Conservation (phyloP, 2,113 vertebrate genomes). For the Tretioscincus oriximinensis region DNA sequence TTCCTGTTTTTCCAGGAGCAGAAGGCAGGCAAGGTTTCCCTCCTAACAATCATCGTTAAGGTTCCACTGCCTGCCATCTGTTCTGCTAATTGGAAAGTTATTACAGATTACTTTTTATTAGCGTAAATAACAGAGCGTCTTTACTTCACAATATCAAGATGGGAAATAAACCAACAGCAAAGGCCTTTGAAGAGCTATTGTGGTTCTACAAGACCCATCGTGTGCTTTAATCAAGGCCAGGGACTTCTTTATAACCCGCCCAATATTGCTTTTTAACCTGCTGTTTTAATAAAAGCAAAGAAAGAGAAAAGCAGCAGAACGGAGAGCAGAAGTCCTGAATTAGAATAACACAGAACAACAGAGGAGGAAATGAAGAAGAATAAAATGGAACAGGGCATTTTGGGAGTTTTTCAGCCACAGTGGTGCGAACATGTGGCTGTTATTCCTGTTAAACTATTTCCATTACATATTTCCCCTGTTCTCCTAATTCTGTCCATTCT, state of each 20-base stretch:
- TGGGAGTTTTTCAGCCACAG: no score
- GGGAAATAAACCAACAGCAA: constrained; percentile 71
- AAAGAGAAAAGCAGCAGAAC: no score
- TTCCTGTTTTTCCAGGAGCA: background rate
- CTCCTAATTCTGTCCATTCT: no score
- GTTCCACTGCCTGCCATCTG: constrained; percentile 65
- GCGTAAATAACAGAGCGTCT: constrained; percentile 72
- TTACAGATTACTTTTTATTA: constrained; percentile 71
- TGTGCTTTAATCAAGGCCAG: constrained; percentile 56
- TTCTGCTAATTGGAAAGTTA: constrained; percentile 61
- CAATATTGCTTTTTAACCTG: background rate
- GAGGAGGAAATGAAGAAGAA: background rate
- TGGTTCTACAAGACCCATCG: constrained; percentile 62
- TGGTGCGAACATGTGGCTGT: no score
- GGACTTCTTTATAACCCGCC: constrained; percentile 30
- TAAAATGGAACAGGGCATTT: background rate
- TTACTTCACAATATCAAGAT: constrained; percentile 69
- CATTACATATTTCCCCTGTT: no score
- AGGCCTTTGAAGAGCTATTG: constrained; percentile 62
- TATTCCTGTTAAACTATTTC: no score
- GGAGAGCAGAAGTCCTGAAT: background rate
- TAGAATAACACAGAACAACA: background rate
- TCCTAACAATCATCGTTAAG: constrained; percentile 58
- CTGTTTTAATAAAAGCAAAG: background rate
- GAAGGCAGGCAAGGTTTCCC: constrained; percentile 17